Evolutionary conservation across 2,797 vertebrate species (phyloP).

Genomic region (Danio albolineatus): DNA sequence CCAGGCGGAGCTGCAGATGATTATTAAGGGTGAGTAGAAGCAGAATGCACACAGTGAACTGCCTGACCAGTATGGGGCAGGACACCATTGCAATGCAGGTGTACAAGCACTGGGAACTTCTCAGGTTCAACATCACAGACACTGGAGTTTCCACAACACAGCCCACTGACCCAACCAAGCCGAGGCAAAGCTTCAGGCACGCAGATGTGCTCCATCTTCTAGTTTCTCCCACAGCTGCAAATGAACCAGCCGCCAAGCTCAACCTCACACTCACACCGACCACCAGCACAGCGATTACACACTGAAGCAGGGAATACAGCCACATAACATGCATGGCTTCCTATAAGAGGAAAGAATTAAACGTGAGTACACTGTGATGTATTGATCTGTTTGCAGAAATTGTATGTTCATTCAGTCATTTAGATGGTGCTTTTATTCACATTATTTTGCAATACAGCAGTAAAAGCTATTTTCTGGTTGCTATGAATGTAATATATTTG

Average conservation of each 20-base stretch:
- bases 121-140: conserved; percentile 78
- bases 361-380: too few species aligned
- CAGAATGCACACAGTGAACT: conserved; percentile 82
- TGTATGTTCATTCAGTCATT: too few species aligned
- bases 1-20: conserved; percentile 75
- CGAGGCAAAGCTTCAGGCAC: conserved; percentile 78
- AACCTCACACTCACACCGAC: conserved; percentile 73
- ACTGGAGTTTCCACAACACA: conserved; percentile 75
- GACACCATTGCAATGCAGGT: conserved; percentile 81
- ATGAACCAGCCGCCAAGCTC: conserved; percentile 68
- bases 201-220: conserved; percentile 62
- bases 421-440: too few species aligned
- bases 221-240: conserved; percentile 16
- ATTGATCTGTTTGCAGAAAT: too few species aligned
- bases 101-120: conserved; percentile 78
- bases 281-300: conserved; percentile 67
- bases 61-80: conserved; percentile 79
- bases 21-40: conserved; percentile 78
- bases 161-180: conserved; percentile 76
- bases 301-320: conserved; percentile 74
- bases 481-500: too few species aligned
- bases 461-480: too few species aligned
- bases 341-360: conserved; percentile 46
- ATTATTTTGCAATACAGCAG: too few species aligned
- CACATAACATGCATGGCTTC: conserved; percentile 71